Evolutionary conservation across 1,140 invertebrate species (phyloP).

Genomic region (Drosophila quadrilineata): DNA sequence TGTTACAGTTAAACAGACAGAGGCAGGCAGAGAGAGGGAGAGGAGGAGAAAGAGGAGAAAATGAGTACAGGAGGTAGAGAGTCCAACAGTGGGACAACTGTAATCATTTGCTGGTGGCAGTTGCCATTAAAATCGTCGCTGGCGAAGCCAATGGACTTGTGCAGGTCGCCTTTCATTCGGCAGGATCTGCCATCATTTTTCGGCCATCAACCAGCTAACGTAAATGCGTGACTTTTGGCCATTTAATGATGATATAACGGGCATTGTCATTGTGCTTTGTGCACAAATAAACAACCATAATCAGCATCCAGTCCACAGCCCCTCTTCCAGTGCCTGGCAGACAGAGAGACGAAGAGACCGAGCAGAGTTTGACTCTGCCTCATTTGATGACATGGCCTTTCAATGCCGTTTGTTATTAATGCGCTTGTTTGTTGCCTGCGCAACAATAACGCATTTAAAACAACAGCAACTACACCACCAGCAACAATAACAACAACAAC

Average conservation of each 20-base stretch:
- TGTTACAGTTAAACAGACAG: slow-evolving; percentile 32
- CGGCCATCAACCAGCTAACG: slow-evolving; percentile 50
- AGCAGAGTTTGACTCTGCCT: slow-evolving; percentile 39
- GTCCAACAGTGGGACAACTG: slow-evolving; percentile 2
- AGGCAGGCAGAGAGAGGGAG: no score
- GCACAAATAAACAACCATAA: slow-evolving; percentile 74
- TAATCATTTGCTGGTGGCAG: slow-evolving; percentile 37
- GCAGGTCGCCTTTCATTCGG: slow-evolving; percentile 62
- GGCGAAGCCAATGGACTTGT: slow-evolving; percentile 55
- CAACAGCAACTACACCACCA: slow-evolving; percentile 48
- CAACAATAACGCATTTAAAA: slow-evolving; percentile 76
- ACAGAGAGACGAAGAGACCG: not conserved
- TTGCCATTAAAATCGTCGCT: slow-evolving; percentile 39
- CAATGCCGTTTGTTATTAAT: slow-evolving; percentile 74
- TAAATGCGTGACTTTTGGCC: slow-evolving; percentile 78
- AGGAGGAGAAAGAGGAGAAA: no score
- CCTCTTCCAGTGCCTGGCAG: not conserved
- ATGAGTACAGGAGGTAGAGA: not conserved
- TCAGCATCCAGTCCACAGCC: slow-evolving; percentile 39
- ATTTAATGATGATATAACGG: slow-evolving; percentile 75
- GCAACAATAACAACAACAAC: slow-evolving; percentile 49
- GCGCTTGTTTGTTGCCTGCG: slow-evolving; percentile 50
- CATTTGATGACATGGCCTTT: slow-evolving; percentile 75
- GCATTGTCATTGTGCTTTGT: slow-evolving; percentile 52
- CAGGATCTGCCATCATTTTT: slow-evolving; percentile 39